Evolutionary conservation across 1,140 invertebrate species (phyloP).

Genomic region (Drosophila dunni): DNA sequence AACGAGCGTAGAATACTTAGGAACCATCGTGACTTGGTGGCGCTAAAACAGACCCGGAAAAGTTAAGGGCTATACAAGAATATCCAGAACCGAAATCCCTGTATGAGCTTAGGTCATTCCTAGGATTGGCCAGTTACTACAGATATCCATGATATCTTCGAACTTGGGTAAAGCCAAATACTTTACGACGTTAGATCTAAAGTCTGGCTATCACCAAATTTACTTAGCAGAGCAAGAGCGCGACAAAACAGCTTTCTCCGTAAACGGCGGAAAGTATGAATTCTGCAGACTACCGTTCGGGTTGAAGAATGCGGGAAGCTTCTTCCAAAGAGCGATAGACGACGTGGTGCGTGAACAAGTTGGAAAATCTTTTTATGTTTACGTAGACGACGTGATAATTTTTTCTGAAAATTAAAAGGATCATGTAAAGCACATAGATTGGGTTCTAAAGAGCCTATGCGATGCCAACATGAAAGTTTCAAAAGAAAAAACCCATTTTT

Average conservation of each 20-base stretch:
- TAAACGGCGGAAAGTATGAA: slow-evolving; percentile 6
- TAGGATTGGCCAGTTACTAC: too few species aligned
- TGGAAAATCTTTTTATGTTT: background rate
- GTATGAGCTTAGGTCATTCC: too few species aligned
- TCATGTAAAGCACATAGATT: too few species aligned
- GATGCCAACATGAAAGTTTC: background rate
- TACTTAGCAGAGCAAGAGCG: background rate
- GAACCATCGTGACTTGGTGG: background rate
- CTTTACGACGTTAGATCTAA: slow-evolving; percentile 1
- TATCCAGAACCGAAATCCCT: too few species aligned
- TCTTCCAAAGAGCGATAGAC: slow-evolving; percentile 9
- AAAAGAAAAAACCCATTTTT: too few species aligned
- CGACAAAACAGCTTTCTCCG: background rate
- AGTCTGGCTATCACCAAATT: slow-evolving; percentile 5
- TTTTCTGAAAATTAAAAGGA: background rate
- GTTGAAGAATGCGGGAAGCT: background rate
- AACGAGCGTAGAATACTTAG: too few species aligned
- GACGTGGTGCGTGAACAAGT: background rate
- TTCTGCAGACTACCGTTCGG: slow-evolving; percentile 4
- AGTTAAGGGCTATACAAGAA: too few species aligned
- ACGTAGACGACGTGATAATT: slow-evolving; percentile 5
- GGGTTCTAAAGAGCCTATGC: slow-evolving; percentile 10
- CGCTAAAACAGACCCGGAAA: too few species aligned
- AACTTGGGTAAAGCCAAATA: slow-evolving; percentile 1
- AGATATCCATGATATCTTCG: background rate